Conservation (phyloP, 2,797 vertebrate species). For the Chrysolophus pictus region DNA sequence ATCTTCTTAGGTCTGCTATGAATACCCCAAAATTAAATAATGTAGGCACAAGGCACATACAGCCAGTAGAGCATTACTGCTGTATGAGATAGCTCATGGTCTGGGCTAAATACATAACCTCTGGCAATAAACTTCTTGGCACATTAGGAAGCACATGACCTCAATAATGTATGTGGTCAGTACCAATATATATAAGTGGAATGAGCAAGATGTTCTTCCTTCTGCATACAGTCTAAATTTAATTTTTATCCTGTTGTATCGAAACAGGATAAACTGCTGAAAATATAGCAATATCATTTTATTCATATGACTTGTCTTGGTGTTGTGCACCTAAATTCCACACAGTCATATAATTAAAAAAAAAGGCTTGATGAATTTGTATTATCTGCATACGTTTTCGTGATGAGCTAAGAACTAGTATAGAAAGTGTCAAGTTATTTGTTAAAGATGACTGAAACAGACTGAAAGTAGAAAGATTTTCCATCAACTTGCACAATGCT, state of each 20-base stretch:
- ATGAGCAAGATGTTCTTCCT: background rate
- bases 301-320: background rate
- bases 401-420: background rate
- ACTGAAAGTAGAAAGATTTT: background rate
- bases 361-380: background rate
- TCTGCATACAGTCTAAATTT: background rate
- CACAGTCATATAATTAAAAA: background rate
- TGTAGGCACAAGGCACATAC: fast-evolving
- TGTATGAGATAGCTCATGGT: background rate
- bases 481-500: background rate
- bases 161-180: background rate
- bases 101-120: background rate
- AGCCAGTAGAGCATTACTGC: background rate
- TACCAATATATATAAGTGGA: background rate
- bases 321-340: background rate
- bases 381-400: background rate
- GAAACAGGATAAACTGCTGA: background rate
- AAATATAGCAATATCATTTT: background rate
- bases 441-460: background rate
- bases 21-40: background rate
- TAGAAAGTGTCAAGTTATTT: background rate
- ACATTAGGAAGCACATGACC: background rate
- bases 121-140: background rate
- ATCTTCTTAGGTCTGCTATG: background rate
- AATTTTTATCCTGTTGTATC: background rate